Evolutionary conservation across 2,113 vertebrate genomes (phyloP).

Genomic region (Dipodomys spectabilis): DNA sequence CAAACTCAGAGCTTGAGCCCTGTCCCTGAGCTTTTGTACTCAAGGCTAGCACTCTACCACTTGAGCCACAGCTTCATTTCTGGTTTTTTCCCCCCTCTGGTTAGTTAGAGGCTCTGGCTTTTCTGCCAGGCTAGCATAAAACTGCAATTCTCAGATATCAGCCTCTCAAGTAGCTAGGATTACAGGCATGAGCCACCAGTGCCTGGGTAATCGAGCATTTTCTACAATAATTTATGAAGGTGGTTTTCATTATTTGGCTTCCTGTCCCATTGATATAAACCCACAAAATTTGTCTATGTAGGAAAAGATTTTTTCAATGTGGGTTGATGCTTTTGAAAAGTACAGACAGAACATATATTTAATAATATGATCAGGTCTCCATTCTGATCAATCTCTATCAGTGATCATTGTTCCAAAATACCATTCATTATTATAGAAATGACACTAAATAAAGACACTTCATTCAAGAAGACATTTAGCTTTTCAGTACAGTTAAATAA

Average conservation of each 20-base stretch:
- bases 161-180: no score
- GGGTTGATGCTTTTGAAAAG: background rate
- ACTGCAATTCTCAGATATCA: no score
- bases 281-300: background rate
- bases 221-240: slow-evolving; percentile 10
- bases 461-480: background rate
- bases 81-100: no score
- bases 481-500: background rate
- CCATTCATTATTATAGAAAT: background rate
- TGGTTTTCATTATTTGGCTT: slow-evolving; percentile 11
- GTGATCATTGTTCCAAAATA: background rate
- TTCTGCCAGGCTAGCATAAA: no score
- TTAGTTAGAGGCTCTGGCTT: no score
- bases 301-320: background rate
- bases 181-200: no score
- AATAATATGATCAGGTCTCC: background rate
- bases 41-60: no score
- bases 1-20: no score
- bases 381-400: background rate
- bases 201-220: background rate
- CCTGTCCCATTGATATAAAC: background rate
- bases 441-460: background rate
- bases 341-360: background rate
- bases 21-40: no score
- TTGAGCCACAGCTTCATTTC: no score